Evolutionary conservation across 2,797 vertebrate species (phyloP), one percentile per base, ranked within the genome.

Genomic region (Capromys pilorides): DNA sequence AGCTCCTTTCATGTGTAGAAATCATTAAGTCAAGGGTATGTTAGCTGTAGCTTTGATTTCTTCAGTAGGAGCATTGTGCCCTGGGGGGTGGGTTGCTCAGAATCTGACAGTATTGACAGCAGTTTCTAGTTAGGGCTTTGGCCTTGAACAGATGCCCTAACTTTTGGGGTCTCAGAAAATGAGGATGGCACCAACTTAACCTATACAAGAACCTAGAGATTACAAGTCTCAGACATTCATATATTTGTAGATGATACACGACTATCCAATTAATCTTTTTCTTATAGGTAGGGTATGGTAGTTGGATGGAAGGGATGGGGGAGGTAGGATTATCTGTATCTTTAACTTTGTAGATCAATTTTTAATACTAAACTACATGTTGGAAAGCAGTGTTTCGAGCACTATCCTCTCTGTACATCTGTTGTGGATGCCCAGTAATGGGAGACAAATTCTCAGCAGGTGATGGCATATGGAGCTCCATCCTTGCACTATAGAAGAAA

Each of bases 31-130:
- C 84, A 91, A 77, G 13, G 92, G 39, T n/a, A 14, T 73, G 75
- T 78, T 90, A 90, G 49, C 57, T 83, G 6, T 36, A 31, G 21
- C 18, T 96, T 88, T 93, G 22, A 80, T 89, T 92, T 92, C 86
- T 80, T 82, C 88, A 75, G 85, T 57, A 45, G 41, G 18, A 57
- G 36, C 9, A 57, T 18, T 62, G 31, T 5, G 24, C 33, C 64
- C 9, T 22, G 36, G 36, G 36, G 41, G 41, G 69, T 22, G 8
- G 28, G 57, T 24, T 4, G 26, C 71, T 64, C 49, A 73, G 75
- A 31, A 45, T 64, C 82, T 81, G 61, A 14, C 41, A 92, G 22
- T 54, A 39, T 36, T 45, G 64, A 36, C 41, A 54, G 64, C 33
- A 69, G 54, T 77, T 94, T 67, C 69, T 78, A 66, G 67, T 62